Percentiles rank a stretch among this genome's conserved stretches.
Conservation (phyloP, 2,888 invertebrate genomes). For the Platycnemis pennipes region DNA sequence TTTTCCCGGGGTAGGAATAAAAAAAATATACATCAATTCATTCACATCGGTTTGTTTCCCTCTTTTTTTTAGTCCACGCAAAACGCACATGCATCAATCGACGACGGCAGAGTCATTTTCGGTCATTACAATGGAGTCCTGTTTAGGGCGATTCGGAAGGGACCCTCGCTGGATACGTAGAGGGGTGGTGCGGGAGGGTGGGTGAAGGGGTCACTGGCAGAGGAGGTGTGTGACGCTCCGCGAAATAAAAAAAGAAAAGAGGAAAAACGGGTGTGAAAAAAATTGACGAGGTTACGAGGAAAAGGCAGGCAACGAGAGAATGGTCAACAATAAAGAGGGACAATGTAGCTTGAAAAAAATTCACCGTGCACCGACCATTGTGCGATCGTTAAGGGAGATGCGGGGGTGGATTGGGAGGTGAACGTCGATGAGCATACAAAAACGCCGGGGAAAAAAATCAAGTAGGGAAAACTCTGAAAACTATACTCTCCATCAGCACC, state of each 20-base stretch:
- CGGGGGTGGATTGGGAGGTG: not conserved
- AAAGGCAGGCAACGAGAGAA: conserved; percentile 25
- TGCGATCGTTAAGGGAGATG: not conserved
- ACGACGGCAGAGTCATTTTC: conserved; percentile 52
- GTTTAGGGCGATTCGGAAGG: not conserved
- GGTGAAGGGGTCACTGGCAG: not conserved
- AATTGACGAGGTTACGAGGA: conserved; percentile 45
- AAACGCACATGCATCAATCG: conserved; percentile 65
- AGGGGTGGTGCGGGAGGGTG: not conserved
- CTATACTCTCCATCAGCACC: not conserved
- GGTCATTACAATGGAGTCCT: conserved; percentile 54
- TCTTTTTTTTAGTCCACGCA: conserved; percentile 39
- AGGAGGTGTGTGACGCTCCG: conserved; percentile 15
- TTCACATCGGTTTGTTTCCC: not conserved
- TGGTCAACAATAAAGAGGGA: conserved; percentile 33
- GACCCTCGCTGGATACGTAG: not conserved
- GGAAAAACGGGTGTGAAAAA: not conserved
- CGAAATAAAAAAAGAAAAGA: not conserved
- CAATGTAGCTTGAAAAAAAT: conserved; percentile 50
- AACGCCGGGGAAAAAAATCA: not conserved
- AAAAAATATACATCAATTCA: conserved; percentile 8
- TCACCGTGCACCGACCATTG: conserved; percentile 46
- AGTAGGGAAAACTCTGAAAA: not conserved
- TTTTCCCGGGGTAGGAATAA: not conserved
- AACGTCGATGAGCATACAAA: conserved; percentile 32